Conservation (phyloP, 2,797 vertebrate species). For the Schizopygopsis pylzovi region DNA sequence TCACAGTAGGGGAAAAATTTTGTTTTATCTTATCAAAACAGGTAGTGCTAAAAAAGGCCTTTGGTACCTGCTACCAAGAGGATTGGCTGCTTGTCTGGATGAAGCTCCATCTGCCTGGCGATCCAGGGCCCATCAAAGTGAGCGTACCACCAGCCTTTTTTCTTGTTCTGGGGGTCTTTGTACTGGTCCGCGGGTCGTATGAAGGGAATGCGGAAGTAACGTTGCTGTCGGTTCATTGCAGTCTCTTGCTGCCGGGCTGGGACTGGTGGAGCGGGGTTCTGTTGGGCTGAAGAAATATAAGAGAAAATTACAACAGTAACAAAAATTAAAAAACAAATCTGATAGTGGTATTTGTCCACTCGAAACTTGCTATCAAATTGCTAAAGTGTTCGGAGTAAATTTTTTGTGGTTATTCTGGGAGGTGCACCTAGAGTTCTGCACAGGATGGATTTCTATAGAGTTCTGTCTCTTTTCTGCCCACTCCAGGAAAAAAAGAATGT, state of each 20-base stretch:
- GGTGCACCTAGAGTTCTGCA: background rate
- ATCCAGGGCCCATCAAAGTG: conserved; percentile 99
- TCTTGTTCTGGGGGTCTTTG: conserved; percentile 98
- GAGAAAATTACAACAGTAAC: conserved; percentile 3
- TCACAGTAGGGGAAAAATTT: background rate
- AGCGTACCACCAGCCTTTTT: conserved; percentile 99
- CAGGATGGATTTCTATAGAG: background rate
- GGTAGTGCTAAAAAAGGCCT: background rate
- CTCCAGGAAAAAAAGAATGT: background rate
- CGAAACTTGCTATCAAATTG: background rate
- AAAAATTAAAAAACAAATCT: background rate
- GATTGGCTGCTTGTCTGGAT: conserved; percentile 97
- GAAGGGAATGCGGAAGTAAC: conserved; percentile 98
- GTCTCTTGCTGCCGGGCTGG: conserved; percentile 86
- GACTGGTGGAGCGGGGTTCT: conserved; percentile 85
- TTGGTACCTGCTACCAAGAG: conserved; percentile 91
- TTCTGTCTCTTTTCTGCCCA: background rate
- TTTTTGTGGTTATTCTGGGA: background rate
- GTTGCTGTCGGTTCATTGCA: conserved; percentile 92
- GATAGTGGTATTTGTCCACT: background rate
- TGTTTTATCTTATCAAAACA: conserved; percentile 11
- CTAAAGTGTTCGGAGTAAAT: background rate
- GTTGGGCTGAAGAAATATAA: conserved; percentile 80
- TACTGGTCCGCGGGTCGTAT: conserved; percentile 97
- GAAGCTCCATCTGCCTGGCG: conserved; percentile 97